phyloP scores from a whole-genome alignment of 2,113 vertebrate species.

The Mus pahari region DNA sequence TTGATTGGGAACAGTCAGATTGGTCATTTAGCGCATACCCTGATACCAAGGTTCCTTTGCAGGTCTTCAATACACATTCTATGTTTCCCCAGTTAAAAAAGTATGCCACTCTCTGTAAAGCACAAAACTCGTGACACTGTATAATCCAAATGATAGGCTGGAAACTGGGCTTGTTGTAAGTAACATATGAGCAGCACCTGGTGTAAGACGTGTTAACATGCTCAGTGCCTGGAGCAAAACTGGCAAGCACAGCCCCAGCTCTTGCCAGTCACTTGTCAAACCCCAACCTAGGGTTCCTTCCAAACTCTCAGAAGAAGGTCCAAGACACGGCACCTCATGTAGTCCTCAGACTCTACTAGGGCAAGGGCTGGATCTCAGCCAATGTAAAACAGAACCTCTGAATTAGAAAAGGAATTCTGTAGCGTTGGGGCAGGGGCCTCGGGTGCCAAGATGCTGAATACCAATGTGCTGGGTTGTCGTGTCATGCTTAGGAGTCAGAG shows the following conservation, averaged over 20 bases:
- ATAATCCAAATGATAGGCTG: conserved; percentile 31
- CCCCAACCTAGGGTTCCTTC: conserved; percentile 70
- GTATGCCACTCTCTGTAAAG: not conserved
- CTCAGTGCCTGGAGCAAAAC: conserved; percentile 57
- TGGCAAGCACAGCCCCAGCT: conserved; percentile 60
- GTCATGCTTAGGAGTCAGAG: not conserved
- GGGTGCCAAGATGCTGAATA: conserved; percentile 7
- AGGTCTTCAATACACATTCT: not conserved
- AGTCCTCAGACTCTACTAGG: not conserved
- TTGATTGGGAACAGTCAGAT: not conserved
- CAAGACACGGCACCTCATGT: conserved; percentile 42
- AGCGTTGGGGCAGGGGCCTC: conserved; percentile 33
- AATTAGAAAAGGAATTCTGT: conserved; percentile 55
- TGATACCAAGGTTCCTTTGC: not conserved
- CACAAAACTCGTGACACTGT: not conserved
- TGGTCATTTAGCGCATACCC: not conserved
- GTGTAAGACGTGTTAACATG: conserved; percentile 63
- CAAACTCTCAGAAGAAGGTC: conserved; percentile 68
- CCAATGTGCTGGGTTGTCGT: conserved; percentile 29
- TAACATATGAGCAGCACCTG: conserved; percentile 66
- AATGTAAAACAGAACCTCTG: conserved; percentile 28
- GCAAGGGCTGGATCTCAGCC: conserved; percentile 60
- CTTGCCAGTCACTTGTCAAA: conserved; percentile 79
- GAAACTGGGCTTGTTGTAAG: conserved; percentile 66
- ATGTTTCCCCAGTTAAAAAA: conserved; percentile 44